Conservation (phyloP, 2,888 invertebrate genomes). For the Heterodera filipjevi region DNA sequence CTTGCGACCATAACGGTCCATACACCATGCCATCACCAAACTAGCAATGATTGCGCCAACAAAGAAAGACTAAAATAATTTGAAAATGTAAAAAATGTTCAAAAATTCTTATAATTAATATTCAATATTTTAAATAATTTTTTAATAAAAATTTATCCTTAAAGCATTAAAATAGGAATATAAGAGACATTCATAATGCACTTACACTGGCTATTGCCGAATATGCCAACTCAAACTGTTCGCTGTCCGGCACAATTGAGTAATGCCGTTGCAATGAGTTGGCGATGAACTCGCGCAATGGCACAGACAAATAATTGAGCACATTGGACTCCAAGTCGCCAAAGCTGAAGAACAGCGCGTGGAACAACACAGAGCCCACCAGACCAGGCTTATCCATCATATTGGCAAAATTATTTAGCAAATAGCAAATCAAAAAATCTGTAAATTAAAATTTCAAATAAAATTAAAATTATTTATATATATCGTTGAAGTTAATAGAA, state of each 20-base stretch:
- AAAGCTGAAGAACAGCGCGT: slow-evolving; percentile 53
- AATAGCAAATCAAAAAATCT: background rate
- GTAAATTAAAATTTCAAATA: background rate
- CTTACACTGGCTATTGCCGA: slow-evolving; percentile 47
- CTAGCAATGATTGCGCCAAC: slow-evolving; percentile 54
- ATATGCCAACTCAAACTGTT: slow-evolving; percentile 50
- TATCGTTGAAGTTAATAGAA: too few relatives aligned
- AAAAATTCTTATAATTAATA: background rate
- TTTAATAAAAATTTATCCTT: too few relatives aligned
- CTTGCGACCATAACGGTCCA: slow-evolving; percentile 55
- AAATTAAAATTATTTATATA: background rate
- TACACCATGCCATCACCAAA: slow-evolving; percentile 49
- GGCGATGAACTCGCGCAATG: slow-evolving; percentile 48
- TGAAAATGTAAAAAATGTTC: background rate
- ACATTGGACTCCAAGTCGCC: slow-evolving; percentile 55
- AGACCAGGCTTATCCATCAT: slow-evolving; percentile 38
- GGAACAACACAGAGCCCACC: slow-evolving; percentile 46
- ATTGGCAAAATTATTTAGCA: background rate
- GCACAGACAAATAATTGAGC: slow-evolving; percentile 54
- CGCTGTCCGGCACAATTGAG: slow-evolving; percentile 30
- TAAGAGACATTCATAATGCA: background rate
- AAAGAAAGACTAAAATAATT: slow-evolving; percentile 41
- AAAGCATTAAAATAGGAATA: too few relatives aligned
- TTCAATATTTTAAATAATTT: background rate
- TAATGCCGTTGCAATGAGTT: slow-evolving; percentile 46